Base-by-base conservation (phyloP, 2,888 invertebrate genomes). In the Proisotoma minuta region DNA sequence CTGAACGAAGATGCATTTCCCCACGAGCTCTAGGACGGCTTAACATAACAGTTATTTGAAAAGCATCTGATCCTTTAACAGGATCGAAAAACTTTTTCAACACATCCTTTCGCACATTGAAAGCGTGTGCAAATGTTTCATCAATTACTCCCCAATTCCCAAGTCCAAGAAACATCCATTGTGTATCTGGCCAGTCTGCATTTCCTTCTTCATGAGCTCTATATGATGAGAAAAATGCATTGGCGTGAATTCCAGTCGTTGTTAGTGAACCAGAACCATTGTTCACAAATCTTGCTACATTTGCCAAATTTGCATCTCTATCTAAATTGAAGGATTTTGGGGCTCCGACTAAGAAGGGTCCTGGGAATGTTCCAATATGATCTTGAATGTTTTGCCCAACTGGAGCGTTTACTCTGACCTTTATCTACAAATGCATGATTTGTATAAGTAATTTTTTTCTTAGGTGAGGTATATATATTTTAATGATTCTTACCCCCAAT, bases 351-450 rank as follows among this genome's bases (percentile, higher is more conserved):
- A 73, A 56, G 50, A 73, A 73, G 0, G 73, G 73, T 12, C 73
- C 73, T 15, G 70, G 69, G 29, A 73, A 69, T 1, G 73, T 71
- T 43, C 43, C 43, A 12, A 43, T 34, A 59, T 73, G 71, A 51
- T 71, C 71, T 62, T 73, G 73, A 24, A 73, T 58, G 51, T 73
- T 73, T 65, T 64, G 59, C 12, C 73, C 73, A 1, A 73, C 73
- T 20, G 73, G 73, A 18, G 68, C 52, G 59, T 72, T 49, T 12
- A 58, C 60, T n/a, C 43, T 5, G 10, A 43, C 43, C 20, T 43
- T 43, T 66, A 59, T 20, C 59, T 60, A 27, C 57, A 15, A 62
- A 68, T 39, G 65, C 67, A 59, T 65, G 23, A 26, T 27, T 23
- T 52, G 12, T 50, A 23, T 23, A 50, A 12, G 24, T 20, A 50